A percentile compares a stretch with the other conserved stretches of the same genome.
phyloP scores from a whole-genome alignment of 2,888 invertebrate species.

The Cosmorhoe ocellata region DNA sequence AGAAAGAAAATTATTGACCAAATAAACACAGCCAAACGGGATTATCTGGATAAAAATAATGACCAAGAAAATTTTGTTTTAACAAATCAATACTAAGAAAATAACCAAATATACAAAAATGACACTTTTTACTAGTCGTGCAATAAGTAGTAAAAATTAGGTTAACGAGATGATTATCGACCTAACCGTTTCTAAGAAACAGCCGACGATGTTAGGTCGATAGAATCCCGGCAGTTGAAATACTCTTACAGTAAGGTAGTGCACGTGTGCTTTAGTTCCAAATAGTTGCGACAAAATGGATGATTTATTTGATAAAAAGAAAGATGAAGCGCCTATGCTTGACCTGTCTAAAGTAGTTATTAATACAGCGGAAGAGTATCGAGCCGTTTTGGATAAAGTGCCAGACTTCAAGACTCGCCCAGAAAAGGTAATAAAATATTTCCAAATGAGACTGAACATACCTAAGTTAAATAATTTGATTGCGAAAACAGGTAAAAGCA shows the following conservation, averaged over 20 bases:
- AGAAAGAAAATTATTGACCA: slow-evolving; percentile 68
- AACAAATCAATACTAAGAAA: slow-evolving; percentile 50
- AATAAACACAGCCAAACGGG: slow-evolving; percentile 62
- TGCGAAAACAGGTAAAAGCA: slow-evolving; percentile 80
- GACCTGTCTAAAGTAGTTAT: slow-evolving; percentile 92
- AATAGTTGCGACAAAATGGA: slow-evolving; percentile 89
- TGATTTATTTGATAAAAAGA: slow-evolving; percentile 92
- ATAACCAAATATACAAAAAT: slow-evolving; percentile 29
- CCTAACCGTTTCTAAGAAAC: slow-evolving; percentile 59
- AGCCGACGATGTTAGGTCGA: slow-evolving; percentile 58
- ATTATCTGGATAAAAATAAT: slow-evolving; percentile 56
- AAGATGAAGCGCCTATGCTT: slow-evolving; percentile 91
- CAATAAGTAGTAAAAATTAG: slow-evolving; percentile 59
- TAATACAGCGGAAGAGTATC: slow-evolving; percentile 91
- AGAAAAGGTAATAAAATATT: slow-evolving; percentile 85
- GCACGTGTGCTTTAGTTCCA: slow-evolving; percentile 76
- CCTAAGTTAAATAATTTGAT: slow-evolving; percentile 24
- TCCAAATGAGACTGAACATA: slow-evolving; percentile 17
- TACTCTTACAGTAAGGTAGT: slow-evolving; percentile 33
- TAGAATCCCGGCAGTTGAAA: slow-evolving; percentile 40
- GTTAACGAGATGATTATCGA: slow-evolving; percentile 60
- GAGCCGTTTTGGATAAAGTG: slow-evolving; percentile 91
- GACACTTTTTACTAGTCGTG: slow-evolving; percentile 53
- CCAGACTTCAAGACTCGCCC: slow-evolving; percentile 95
- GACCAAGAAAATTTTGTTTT: slow-evolving; percentile 54